Conservation (phyloP, 1,140 invertebrate genomes). For the Littorina saxatilis region DNA sequence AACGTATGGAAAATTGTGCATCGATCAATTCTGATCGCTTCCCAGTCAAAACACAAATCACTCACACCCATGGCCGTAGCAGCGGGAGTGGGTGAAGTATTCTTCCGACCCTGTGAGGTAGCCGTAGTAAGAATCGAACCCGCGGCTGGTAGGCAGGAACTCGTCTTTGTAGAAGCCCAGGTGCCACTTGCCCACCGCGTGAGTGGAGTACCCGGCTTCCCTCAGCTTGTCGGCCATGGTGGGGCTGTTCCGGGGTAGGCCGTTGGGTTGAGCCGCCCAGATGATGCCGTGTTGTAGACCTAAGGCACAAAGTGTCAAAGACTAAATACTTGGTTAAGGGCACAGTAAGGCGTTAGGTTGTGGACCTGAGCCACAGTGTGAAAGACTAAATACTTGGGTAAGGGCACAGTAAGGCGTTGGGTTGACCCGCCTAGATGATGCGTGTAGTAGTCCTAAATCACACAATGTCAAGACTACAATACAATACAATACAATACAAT, state of each 20-base stretch:
- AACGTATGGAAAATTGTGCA: no score
- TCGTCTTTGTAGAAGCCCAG: slow-evolving; percentile 73
- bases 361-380: not conserved
- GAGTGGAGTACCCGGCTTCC: slow-evolving; percentile 70
- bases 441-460: not conserved
- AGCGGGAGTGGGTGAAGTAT: slow-evolving; percentile 53
- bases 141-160: slow-evolving; percentile 69
- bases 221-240: slow-evolving; percentile 69
- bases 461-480: not conserved
- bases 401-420: not conserved
- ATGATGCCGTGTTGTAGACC: slow-evolving; percentile 70
- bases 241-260: slow-evolving; percentile 67
- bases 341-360: no score
- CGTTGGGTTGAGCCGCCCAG: slow-evolving; percentile 59
- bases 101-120: slow-evolving; percentile 56
- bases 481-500: not conserved
- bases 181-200: slow-evolving; percentile 76
- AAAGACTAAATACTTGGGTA: not conserved
- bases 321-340: not conserved
- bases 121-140: slow-evolving; percentile 74
- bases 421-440: no score
- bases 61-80: slow-evolving; percentile 37
- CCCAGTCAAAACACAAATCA: no score
- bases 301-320: slow-evolving; percentile 53
- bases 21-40: no score